Evolutionary conservation across 2,888 invertebrate genomes (phyloP).

Genomic region (Drosophila ustulata): DNA sequence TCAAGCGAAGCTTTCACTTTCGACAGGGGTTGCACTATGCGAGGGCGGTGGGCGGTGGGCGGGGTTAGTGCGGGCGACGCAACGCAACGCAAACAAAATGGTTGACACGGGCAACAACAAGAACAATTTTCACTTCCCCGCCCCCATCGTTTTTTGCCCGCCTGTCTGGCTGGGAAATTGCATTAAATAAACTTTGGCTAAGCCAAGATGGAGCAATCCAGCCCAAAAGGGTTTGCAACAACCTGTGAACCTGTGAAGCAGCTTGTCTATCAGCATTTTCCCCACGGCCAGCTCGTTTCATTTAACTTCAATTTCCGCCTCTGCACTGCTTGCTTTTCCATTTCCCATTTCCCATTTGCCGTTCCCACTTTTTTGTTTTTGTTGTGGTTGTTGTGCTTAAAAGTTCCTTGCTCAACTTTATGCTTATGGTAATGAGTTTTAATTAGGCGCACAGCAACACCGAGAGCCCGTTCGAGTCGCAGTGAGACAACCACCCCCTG

Average conservation of each 20-base stretch:
- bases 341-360: conserved; percentile 14
- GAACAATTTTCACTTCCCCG: not conserved
- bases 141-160: not conserved
- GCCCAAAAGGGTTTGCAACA: conserved; percentile 41
- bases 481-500: conserved; percentile 40
- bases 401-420: conserved; percentile 67
- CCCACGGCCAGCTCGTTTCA: conserved; percentile 13
- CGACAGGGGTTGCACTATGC: conserved; percentile 50
- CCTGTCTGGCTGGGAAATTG: conserved; percentile 78
- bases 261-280: conserved; percentile 3
- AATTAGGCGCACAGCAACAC: conserved; percentile 77
- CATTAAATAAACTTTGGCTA: conserved; percentile 62
- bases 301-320: conserved; percentile 64
- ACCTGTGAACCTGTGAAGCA: conserved; percentile 31
- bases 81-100: conserved; percentile 48
- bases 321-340: conserved; percentile 19
- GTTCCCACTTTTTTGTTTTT: not conserved
- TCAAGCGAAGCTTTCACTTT: conserved; percentile 69
- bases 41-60: conserved; percentile 4
- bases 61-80: conserved; percentile 4
- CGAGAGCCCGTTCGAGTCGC: conserved; percentile 41
- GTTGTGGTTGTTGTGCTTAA: conserved; percentile 23
- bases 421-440: conserved; percentile 81
- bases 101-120: conserved; percentile 37
- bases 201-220: conserved; percentile 11